Evolutionary conservation across 2,113 vertebrate genomes (phyloP), one percentile per base, ranked within the genome.

Genomic region (Zosterops hypoxanthus): DNA sequence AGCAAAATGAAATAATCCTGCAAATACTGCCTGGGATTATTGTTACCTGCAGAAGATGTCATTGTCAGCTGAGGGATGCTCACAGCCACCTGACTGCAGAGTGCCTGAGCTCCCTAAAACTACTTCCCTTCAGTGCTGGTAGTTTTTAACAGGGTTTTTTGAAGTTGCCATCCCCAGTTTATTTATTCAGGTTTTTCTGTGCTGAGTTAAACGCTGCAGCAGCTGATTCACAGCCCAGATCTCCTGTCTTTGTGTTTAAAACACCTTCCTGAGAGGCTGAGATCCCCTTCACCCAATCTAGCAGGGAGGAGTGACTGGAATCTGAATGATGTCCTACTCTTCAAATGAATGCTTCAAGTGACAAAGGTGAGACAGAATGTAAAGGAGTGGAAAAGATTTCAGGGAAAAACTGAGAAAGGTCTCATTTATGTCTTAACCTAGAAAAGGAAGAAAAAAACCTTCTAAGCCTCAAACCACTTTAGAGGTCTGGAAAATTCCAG

Each of bases 361-460:
- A 41, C 56, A 90, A 71, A 63, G 47, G 39, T 79, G 82, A 28
- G 9, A 60, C 34, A 76, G 42, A 14, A 39, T 42, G 29, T 42
- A 82, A 68, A 92, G 39, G 28, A 84, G 28, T 25, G 57, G 56
- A 68, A 85, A 90, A 64, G 44, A 76, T n/a, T 82, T 60, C 66
- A 34, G 46, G 46, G 26, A 5, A 55, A 83, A 83, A 36, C 14
- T 52, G 50, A 84, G 65, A 42, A 90, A 59, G 14, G 52, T 24
- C 14, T 76, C 65, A 49, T 47, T 90, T 82, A 52, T n/a, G 6
- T 17, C 49, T 42, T 70, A 52, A 17, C 8, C 42, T 52, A 34
- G 33, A 90, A 77, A 68, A 36, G 9, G 33, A 76, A 55, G 17
- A 52, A 44, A 79, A 71, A 8, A 33, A 5, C 6, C 33, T 6